Evolutionary conservation across 1,140 invertebrate genomes (phyloP).

Genomic region (Scaptomyza hsui): DNA sequence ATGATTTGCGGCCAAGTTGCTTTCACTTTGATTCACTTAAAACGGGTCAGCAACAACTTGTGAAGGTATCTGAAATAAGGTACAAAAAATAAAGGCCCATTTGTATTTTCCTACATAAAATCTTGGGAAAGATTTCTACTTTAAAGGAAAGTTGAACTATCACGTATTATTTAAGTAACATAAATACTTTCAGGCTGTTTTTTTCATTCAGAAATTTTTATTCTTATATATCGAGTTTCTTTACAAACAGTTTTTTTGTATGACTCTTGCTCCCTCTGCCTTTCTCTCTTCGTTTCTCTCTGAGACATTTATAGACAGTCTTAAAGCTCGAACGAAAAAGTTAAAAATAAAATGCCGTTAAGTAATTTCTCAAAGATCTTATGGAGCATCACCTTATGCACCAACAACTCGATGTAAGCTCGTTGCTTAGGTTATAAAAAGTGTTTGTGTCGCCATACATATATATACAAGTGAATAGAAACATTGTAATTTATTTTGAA

Average conservation of each 20-base stretch:
- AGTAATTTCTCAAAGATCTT: slow-evolving; percentile 9
- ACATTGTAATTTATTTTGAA: slow-evolving; percentile 74
- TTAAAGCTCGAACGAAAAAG: too few relatives aligned
- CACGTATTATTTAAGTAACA: too few relatives aligned
- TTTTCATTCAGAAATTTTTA: too few relatives aligned
- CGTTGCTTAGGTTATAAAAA: slow-evolving; percentile 7
- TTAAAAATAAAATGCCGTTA: background rate
- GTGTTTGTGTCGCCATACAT: background rate
- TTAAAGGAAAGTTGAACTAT: too few relatives aligned
- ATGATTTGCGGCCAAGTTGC: slow-evolving; percentile 34
- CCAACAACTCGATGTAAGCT: slow-evolving; percentile 6
- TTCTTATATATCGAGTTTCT: too few relatives aligned
- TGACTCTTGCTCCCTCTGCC: too few relatives aligned
- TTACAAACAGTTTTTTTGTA: too few relatives aligned
- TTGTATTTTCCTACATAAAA: too few relatives aligned
- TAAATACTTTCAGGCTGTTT: too few relatives aligned
- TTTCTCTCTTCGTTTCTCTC: too few relatives aligned
- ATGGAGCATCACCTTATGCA: background rate
- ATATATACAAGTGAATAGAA: slow-evolving; percentile 22
- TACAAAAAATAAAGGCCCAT: background rate
- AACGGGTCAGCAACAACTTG: background rate
- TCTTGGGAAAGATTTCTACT: too few relatives aligned
- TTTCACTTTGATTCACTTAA: slow-evolving; percentile 31
- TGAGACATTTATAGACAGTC: too few relatives aligned
- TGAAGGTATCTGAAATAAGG: slow-evolving; percentile 1